phyloP scores from a whole-genome alignment of 2,888 invertebrate species.

The Leucophenga maculata region DNA sequence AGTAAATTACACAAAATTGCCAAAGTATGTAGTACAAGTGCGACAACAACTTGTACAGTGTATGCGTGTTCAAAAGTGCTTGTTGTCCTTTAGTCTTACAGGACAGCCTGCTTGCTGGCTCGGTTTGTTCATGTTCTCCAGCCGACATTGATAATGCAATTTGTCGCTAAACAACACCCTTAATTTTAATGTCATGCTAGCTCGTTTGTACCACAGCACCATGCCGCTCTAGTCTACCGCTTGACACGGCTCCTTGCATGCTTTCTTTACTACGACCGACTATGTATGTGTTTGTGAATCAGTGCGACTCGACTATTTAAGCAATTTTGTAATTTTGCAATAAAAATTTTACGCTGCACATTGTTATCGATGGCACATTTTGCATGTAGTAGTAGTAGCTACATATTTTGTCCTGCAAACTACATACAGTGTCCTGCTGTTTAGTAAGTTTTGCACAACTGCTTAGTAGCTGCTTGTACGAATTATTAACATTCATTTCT shows the following conservation, averaged over 20 bases:
- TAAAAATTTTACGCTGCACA: constrained; percentile 13
- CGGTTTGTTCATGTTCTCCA: background rate
- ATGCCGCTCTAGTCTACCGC: background rate
- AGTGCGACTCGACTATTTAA: constrained; percentile 15
- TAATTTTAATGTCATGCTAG: constrained; percentile 9
- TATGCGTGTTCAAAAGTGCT: background rate
- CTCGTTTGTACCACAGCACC: background rate
- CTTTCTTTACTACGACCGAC: no score
- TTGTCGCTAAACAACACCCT: constrained; percentile 38
- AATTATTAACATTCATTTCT: background rate
- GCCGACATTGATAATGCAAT: constrained; percentile 49
- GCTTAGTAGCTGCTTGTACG: background rate
- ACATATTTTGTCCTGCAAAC: no score
- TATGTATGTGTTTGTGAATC: background rate
- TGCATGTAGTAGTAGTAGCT: no score
- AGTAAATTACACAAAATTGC: constrained; percentile 53
- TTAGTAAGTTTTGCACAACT: constrained; percentile 1
- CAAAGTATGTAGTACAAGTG: constrained; percentile 40
- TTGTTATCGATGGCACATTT: background rate
- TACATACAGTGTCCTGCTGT: background rate
- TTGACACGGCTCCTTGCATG: no score
- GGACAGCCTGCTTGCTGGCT: background rate
- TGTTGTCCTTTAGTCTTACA: constrained; percentile 1
- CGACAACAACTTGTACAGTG: constrained; percentile 3
- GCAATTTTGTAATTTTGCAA: constrained; percentile 27